A percentile compares a stretch with the other conserved stretches of the same genome.
These are phyloP conservation scores for Epinephelus cyanopodus DNA, from an alignment of 2,113 vertebrate genomes.

Conservation along the genomic window DNA sequence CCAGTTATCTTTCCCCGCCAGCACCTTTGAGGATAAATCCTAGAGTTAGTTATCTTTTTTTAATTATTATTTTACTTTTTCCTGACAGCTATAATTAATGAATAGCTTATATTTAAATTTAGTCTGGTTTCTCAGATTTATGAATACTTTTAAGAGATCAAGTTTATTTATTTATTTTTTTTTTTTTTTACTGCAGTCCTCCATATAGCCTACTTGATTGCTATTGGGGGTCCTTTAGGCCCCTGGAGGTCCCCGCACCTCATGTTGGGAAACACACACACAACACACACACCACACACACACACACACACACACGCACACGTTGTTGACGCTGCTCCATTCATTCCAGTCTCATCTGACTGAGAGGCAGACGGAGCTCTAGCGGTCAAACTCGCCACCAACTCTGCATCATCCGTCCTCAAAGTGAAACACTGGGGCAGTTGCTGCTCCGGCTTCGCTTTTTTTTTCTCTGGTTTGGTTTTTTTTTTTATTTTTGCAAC, in stretches of 20 bases:
- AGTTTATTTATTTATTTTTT: neutral
- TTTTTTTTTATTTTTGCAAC: neutral
- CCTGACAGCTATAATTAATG: no score
- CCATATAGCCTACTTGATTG: no score
- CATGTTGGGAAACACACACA: conserved; percentile 54
- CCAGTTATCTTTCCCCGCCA: no score
- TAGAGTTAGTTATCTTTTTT: neutral
- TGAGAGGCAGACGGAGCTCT: conserved; percentile 72
- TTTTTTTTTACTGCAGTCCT: neutral
- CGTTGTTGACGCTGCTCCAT: conserved; percentile 80
- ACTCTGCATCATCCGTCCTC: conserved; percentile 55
- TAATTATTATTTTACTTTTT: no score
- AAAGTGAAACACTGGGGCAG: conserved; percentile 29
- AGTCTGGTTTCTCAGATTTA: neutral
- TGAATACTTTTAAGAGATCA: neutral
- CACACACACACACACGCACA: neutral
- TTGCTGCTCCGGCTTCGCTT: conserved; percentile 47
- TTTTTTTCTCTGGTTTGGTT: neutral
- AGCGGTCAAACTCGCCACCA: conserved; percentile 49
- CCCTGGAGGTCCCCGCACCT: conserved; percentile 52
- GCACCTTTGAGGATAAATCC: neutral
- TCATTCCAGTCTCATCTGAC: conserved; percentile 73
- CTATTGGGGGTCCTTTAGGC: neutral
- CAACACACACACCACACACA: conserved; percentile 18
- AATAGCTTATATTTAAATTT: neutral